Percentiles rank a stretch among this genome's conserved stretches.
Evolutionary conservation across 2,113 vertebrate genomes (phyloP).

Genomic region (Lepus timidus): DNA sequence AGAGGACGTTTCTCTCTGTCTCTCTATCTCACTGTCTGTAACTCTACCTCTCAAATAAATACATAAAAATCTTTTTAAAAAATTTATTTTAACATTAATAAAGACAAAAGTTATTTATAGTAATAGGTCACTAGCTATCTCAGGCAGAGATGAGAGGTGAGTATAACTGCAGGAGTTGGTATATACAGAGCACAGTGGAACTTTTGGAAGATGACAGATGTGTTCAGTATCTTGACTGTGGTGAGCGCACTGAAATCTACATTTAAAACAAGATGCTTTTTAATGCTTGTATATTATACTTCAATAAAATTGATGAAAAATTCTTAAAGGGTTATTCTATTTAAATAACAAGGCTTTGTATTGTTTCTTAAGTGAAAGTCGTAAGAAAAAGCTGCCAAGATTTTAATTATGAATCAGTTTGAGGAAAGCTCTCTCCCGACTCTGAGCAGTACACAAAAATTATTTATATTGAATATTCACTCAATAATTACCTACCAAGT

Average conservation of each 20-base stretch:
- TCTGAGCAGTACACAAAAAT: slow-evolving; percentile 49
- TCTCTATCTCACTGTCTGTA: too few relatives aligned
- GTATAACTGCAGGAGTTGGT: background rate
- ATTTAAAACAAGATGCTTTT: slow-evolving; percentile 24
- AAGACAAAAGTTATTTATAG: background rate
- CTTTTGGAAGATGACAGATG: background rate
- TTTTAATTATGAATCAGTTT: background rate
- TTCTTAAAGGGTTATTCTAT: background rate
- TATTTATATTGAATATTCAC: slow-evolving; percentile 11
- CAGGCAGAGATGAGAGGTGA: background rate
- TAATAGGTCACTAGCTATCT: background rate
- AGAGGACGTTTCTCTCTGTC: too few relatives aligned
- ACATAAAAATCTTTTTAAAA: too few relatives aligned
- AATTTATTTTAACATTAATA: background rate
- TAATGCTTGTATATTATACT: slow-evolving; percentile 37
- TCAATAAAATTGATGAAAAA: slow-evolving; percentile 15
- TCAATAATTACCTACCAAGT: slow-evolving; percentile 56
- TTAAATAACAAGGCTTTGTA: slow-evolving; percentile 14
- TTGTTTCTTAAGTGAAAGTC: slow-evolving; percentile 1
- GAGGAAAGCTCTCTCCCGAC: background rate
- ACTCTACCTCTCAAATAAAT: too few relatives aligned
- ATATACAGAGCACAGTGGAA: background rate
- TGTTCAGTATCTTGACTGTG: background rate
- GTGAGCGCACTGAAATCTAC: background rate
- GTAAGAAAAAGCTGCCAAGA: background rate